These are phyloP conservation scores for Coturnix japonica DNA, from an alignment of 2,113 vertebrate species.

Conservation along the genomic window DNA sequence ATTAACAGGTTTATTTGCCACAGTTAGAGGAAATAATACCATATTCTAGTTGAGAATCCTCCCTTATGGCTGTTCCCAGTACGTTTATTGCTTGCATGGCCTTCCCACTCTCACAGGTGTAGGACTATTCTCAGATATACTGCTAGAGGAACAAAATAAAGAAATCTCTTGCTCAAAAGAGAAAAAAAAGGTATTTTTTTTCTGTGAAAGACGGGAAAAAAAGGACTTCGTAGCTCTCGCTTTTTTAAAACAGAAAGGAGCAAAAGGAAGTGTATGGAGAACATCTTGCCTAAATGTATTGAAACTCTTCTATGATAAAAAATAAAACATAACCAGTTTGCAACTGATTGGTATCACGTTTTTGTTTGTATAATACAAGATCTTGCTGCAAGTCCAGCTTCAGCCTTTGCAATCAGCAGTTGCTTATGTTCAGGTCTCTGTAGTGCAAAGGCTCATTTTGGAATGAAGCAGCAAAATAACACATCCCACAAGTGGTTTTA, in stretches of 20 bases:
- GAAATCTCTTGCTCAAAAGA: neutral
- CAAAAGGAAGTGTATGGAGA: neutral
- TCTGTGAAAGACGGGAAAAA: neutral
- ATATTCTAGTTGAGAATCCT: neutral
- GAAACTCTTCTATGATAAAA: neutral
- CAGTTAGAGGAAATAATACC: neutral
- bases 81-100: neutral
- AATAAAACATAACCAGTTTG: neutral
- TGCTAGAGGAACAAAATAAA: neutral
- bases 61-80: neutral
- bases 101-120: neutral
- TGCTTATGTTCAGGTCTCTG: neutral
- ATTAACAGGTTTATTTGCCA: neutral
- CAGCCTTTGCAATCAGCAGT: constrained; percentile 20
- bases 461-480: neutral
- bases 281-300: neutral
- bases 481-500: neutral
- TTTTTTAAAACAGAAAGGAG: neutral
- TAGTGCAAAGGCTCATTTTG: neutral
- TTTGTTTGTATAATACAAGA: neutral
- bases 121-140: neutral
- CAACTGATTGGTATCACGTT: neutral
- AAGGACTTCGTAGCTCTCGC: neutral
- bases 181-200: neutral
- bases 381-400: neutral